phyloP scores from a whole-genome alignment of 2,113 vertebrate genomes.

The Saimiri boliviensis region DNA sequence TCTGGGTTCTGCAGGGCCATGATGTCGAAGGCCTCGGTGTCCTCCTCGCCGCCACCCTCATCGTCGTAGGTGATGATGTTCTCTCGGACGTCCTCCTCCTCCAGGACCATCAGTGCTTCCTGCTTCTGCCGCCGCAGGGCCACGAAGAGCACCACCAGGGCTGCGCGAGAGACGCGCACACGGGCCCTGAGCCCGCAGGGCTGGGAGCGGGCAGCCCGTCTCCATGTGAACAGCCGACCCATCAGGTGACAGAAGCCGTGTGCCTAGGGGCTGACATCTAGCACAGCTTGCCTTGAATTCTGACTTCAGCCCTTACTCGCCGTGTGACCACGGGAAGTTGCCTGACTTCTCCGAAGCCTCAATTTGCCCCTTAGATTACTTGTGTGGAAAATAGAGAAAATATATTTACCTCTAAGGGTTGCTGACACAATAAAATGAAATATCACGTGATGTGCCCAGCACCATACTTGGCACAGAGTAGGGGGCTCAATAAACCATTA shows the following conservation, averaged over 20 bases:
- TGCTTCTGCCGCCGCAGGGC: slow-evolving; percentile 91
- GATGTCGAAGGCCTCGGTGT: slow-evolving; percentile 96
- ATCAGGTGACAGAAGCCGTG: background rate
- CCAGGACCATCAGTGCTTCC: slow-evolving; percentile 89
- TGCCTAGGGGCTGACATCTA: background rate
- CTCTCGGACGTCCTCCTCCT: slow-evolving; percentile 93
- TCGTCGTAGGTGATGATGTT: slow-evolving; percentile 96
- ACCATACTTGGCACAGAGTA: background rate
- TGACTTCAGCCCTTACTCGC: background rate
- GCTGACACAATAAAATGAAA: background rate
- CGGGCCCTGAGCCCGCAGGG: background rate
- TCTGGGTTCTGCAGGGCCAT: slow-evolving; percentile 89
- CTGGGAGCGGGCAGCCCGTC: background rate
- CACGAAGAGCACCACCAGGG: slow-evolving; percentile 85
- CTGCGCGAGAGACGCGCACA: slow-evolving; percentile 76
- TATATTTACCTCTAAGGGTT: background rate
- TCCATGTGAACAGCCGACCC: background rate
- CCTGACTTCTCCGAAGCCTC: background rate
- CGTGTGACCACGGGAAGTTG: background rate
- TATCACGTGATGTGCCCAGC: background rate
- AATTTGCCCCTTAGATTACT: background rate
- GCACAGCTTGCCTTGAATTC: background rate
- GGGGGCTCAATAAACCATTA: background rate
- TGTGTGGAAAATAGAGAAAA: background rate
- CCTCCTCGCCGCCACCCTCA: slow-evolving; percentile 92